Evolutionary conservation across 2,797 vertebrate species (phyloP), one percentile per base, ranked within the genome.

Genomic region (Onychomys arenicola): DNA sequence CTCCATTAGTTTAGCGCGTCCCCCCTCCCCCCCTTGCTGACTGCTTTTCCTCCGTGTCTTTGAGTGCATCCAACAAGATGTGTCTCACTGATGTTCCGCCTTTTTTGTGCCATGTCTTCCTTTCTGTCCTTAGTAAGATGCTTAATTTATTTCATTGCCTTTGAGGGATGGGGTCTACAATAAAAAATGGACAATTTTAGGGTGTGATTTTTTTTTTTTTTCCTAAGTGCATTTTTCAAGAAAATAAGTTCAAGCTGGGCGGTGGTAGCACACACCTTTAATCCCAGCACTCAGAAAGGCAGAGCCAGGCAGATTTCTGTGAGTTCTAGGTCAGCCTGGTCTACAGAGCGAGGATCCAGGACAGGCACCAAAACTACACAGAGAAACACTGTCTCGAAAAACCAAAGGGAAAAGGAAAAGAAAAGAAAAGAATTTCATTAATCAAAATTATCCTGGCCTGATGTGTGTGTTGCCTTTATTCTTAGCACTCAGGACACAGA

Each of bases 221-320:
- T 52, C 4, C 46, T 37, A 78, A 90, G n/a, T 19, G 6, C 73
- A 40, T 52, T 87, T 95, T 89, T 93, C 55, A 89, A 93, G 92
- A 40, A 95, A 91, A 16, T 91, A 89, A 93, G 29, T 52, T 52
- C 52, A 52, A 52, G 52, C 52, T 13, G 52, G 52, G 52, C 3
- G 52, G 13, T 52, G 52, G 52, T 52, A 13, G 52, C 52, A 0
- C 13, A 52, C 13, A 3, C 52, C 13, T 52, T 52, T 52, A 52
- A 52, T 52, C 52, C 52, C 52, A 52, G 52, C 13, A 52, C 52
- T 52, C 13, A 14, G 52, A 52, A 14, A n/a, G n/a, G 52, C 52
- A 52, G 52, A 52, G 52, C 52, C 52, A 52, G 52, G 52, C 52
- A 52, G 52, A 52, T 52, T 52, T 52, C 52, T 14, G 13, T 52